These are phyloP conservation scores for Lacerta agilis DNA, from an alignment of 2,797 vertebrate genomes.

Conservation along the genomic window DNA sequence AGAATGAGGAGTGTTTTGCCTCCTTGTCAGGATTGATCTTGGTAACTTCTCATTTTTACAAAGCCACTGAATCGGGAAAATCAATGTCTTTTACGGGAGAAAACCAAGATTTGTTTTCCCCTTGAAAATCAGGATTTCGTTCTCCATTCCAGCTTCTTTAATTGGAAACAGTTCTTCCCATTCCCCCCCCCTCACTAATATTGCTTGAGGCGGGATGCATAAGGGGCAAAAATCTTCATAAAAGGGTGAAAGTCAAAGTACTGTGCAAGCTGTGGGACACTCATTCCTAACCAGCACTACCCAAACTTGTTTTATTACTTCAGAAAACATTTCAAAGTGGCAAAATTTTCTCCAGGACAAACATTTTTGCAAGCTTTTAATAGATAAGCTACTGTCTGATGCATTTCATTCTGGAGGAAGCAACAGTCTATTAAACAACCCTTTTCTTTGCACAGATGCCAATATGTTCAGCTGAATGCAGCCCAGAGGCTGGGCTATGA, in stretches of 20 bases:
- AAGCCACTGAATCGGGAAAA: not conserved
- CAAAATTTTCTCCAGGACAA: not conserved
- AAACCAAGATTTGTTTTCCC: no score
- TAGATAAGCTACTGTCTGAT: not conserved
- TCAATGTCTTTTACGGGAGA: not conserved
- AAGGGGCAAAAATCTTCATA: not conserved
- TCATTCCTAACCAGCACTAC: not conserved
- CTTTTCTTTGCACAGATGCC: not conserved
- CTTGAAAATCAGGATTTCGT: not conserved
- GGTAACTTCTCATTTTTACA: not conserved
- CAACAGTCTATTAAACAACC: not conserved
- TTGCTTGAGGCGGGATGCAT: not conserved
- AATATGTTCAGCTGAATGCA: not conserved
- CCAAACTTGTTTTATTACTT: not conserved
- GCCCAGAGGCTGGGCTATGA: not conserved
- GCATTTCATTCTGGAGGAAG: not conserved
- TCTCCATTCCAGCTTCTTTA: not conserved
- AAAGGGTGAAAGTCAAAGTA: not conserved
- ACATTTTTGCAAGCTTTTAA: not conserved
- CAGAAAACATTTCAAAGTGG: not conserved
- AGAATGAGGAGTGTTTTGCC: not conserved
- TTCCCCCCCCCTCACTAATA: no score
- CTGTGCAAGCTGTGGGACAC: no score
- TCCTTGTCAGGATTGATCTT: not conserved
- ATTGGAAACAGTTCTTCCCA: not conserved